Evolutionary conservation across 37 sponge, comb jelly and placozoan species (phyloP).

Genomic region (Beroe ovata): DNA sequence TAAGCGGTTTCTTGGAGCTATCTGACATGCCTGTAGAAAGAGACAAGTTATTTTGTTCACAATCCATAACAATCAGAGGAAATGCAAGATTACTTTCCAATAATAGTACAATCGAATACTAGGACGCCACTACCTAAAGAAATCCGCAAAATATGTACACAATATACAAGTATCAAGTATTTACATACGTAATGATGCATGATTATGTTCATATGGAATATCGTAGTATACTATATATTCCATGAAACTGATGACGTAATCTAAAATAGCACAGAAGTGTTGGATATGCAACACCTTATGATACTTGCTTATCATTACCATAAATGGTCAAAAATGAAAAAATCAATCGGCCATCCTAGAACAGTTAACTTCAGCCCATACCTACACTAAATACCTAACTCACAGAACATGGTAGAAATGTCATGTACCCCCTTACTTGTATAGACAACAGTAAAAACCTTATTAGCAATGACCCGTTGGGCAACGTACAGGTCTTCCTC

Average conservation of each 20-base stretch:
- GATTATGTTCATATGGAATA: not conserved
- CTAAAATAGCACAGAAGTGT: no score
- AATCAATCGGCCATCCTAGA: no score
- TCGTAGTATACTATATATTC: not conserved
- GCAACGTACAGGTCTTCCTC: constrained; percentile 19
- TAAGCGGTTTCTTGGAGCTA: constrained; percentile 25
- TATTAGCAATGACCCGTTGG: constrained; percentile 41
- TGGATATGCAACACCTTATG: no score
- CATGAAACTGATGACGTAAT: no score
- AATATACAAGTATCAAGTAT: no score
- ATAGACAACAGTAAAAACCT: constrained; percentile 53
- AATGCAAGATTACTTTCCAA: not conserved
- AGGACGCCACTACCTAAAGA: no score
- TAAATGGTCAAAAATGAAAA: no score
- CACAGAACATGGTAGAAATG: constrained; percentile 26
- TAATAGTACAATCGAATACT: not conserved
- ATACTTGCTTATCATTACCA: no score
- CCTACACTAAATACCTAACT: constrained; percentile 36
- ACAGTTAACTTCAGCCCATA: no score
- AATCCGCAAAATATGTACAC: no score
- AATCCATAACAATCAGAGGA: no score
- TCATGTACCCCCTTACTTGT: constrained; percentile 28
- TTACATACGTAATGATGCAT: not conserved
- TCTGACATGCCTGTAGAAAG: not conserved
- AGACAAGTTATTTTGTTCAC: no score